Conservation (phyloP, 1,140 invertebrate species). For the Bombus balteatus region DNA sequence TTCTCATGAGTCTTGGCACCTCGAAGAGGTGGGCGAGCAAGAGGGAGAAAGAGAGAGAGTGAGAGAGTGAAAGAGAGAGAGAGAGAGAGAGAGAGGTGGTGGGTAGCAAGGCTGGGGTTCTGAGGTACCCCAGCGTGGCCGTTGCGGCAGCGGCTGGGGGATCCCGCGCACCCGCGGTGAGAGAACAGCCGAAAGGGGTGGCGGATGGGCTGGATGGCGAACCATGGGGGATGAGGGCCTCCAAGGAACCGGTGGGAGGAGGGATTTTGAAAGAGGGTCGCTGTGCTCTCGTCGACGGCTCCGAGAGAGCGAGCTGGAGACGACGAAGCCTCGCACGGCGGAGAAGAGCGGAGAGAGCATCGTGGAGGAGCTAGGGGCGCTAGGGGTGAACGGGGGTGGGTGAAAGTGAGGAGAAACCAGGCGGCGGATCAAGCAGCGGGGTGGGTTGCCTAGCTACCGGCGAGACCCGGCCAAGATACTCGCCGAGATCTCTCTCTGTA, state of each 20-base stretch:
- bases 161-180: constrained; percentile 80
- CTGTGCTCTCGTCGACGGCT: constrained; percentile 58
- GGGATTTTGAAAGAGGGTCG: constrained; percentile 80
- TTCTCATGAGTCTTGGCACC: constrained; percentile 70
- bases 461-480: constrained; percentile 83
- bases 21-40: constrained; percentile 23
- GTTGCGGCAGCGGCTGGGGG: constrained; percentile 80
- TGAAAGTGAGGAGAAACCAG: constrained; percentile 69
- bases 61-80: neutral
- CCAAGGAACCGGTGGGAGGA: constrained; percentile 74
- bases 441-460: constrained; percentile 82
- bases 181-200: constrained; percentile 68
- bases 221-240: constrained; percentile 20
- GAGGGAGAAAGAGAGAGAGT: neutral
- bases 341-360: constrained; percentile 13
- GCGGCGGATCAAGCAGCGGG: constrained; percentile 62
- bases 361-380: constrained; percentile 47
- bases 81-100: constrained; percentile 39
- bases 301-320: constrained; percentile 8
- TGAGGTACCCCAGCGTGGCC: constrained; percentile 82
- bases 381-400: constrained; percentile 58
- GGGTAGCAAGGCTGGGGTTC: constrained; percentile 75
- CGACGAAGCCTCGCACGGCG: constrained; percentile 49
- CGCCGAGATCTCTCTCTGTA: constrained; percentile 76
- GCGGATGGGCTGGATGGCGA: constrained; percentile 53